Percentiles rank a stretch among this genome's conserved stretches.
Evolutionary conservation across 1,140 invertebrate species (phyloP).

Genomic region (Micrasema longulum): DNA sequence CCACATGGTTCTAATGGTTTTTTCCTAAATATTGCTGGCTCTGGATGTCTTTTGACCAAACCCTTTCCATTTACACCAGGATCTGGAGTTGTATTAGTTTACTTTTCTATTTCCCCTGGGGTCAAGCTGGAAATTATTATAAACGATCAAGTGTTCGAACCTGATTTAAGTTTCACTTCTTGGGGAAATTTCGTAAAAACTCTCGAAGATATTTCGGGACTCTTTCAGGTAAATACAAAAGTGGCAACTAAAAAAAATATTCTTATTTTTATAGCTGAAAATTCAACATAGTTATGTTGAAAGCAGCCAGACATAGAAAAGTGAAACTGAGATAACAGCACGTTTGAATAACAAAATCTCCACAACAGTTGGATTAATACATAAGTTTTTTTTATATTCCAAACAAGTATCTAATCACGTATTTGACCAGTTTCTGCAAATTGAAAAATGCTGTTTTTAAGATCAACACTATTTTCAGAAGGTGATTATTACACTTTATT

Average conservation of each 20-base stretch:
- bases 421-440: too few species aligned
- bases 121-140: background rate
- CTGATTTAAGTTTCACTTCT: background rate
- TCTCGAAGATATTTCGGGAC: background rate
- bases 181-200: background rate
- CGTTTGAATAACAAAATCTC: background rate
- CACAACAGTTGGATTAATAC: background rate
- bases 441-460: too few species aligned
- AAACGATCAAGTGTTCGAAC: background rate
- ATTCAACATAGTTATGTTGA: background rate
- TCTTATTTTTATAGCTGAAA: background rate
- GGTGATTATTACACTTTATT: too few species aligned
- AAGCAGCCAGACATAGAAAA: too few species aligned
- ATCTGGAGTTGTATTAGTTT: background rate
- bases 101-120: background rate
- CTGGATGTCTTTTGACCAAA: conserved; percentile 4
- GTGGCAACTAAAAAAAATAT: background rate
- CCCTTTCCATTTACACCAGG: background rate
- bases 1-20: conserved; percentile 8
- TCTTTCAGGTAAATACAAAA: background rate
- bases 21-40: conserved; percentile 2
- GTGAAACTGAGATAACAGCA: too few species aligned
- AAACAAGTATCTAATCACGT: too few species aligned
- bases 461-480: too few species aligned
- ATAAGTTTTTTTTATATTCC: too few species aligned